Evolutionary conservation across 2,113 vertebrate species (phyloP), one percentile per base, ranked within the genome.

Genomic region (Mus pahari): DNA sequence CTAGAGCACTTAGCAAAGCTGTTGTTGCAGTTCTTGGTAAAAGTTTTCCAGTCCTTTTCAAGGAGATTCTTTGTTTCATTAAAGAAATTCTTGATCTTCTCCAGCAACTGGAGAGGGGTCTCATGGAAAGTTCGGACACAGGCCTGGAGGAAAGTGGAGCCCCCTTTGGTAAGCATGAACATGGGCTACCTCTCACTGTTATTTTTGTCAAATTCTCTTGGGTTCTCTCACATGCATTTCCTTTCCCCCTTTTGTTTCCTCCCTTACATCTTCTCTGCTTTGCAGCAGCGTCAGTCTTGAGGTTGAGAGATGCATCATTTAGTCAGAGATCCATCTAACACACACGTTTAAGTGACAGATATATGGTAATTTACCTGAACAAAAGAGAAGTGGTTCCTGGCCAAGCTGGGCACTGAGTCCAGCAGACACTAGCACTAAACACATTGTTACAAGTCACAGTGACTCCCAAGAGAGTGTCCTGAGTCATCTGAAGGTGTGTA

Each of bases 71-170:
- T 97, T 84, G 98, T 98, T 92, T 98, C 95, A 22, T 96, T 97
- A 96, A 99, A 98, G 75, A 99, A 98, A 13, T 97, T 77, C 74
- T 98, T 98, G 95, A 99, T 98, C 97, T 97, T 97, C 92, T 98
- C 91, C 94, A 99, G 97, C 95, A 98, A 97, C 97, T 98, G 91
- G 0, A 98, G 96, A 0, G 98, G 98, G 7, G 98, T 98, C 78
- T 98, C 97, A 75, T 90, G 82, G 96, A 98, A 98, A 88, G 95
- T 97, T 86, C 97, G 95, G 0, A 98, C 91, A 78, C 98, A 98
- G 93, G 73, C 94, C 96, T 98, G 92, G 96, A 98, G 78, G 83
- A 96, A 33, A 66, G 0, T 1, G 10, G 0, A 48, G 14, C 42
- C 28, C 55, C 24, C 19, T 31, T 48, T 48, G 53, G 42, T 96